Base-by-base conservation (phyloP, 2,113 vertebrate genomes). In the Propithecus coquereli region DNA sequence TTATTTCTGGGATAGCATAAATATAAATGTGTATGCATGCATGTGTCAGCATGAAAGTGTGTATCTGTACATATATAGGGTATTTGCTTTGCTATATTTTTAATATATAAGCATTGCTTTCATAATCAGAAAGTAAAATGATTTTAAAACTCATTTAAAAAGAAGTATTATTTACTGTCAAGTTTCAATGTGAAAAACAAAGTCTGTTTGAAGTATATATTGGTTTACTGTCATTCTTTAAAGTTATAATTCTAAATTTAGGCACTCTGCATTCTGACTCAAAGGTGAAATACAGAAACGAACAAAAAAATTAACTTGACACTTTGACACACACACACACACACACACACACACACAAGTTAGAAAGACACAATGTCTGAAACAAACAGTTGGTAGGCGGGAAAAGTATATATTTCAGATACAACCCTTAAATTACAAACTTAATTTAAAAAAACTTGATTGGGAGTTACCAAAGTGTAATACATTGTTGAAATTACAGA, bases 151-250 rank as follows among this genome's bases (percentile, higher is more conserved):
- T 37, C 3, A 87, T 77, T 80, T 43, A 95, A 80, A 95, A 91
- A 68, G 40, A 84, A 91, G 27, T 85, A 22, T 43, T 80, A 94
- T 59, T 82, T 83, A 84, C 5, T 85, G 27, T 47, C 37, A 94
- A 77, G 25, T 61, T 85, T 82, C 86, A 93, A 85, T 20, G 14
- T 88, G 34, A 77, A 90, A 84, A 91, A n/a, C 43, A 76, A 76
- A 94, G 13, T 25, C 22, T 83, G 18, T 74, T 37, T 68, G 74
- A 13, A 5, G 25, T 18, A 91, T 79, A 23, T 37, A 76, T 93
- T 90, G 89, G 16, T 86, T 89, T 79, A 59, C 32, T 90, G 17
- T 54, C 50, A 86, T 70, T 93, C 30, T 94, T 94, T 92, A 87
- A 74, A 76, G 65, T 59, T 94, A 11, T 90, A 91, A 92, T 6